A percentile compares a stretch with the other conserved stretches of the same genome.
Conservation (phyloP, 2,113 vertebrate genomes). For the Neodontobutis hainanensis region DNA sequence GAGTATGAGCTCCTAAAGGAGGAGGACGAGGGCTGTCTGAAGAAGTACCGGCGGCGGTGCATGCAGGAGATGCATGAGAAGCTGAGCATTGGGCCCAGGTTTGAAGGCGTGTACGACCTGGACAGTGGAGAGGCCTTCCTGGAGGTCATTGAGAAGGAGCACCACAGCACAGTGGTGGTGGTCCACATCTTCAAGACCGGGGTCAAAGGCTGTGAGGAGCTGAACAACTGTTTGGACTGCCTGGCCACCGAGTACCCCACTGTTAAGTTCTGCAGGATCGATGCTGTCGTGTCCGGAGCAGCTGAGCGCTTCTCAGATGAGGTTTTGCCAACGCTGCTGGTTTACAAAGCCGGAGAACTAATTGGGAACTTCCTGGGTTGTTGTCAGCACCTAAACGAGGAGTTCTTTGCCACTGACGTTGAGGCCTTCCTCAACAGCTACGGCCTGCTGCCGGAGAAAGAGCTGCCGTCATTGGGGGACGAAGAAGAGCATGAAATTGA, state of each 20-base stretch:
- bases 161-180: slow-evolving; percentile 86
- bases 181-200: slow-evolving; percentile 91
- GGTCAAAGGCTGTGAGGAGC: slow-evolving; percentile 87
- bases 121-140: slow-evolving; percentile 92
- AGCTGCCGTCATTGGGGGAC: slow-evolving; percentile 70
- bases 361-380: slow-evolving; percentile 93
- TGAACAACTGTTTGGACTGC: slow-evolving; percentile 88
- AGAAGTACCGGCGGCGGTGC: slow-evolving; percentile 89
- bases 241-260: slow-evolving; percentile 87
- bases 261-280: slow-evolving; percentile 95
- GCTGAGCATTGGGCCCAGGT: slow-evolving; percentile 92
- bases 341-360: slow-evolving; percentile 95
- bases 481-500: slow-evolving; percentile 82
- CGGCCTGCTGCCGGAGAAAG: slow-evolving; percentile 90
- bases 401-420: slow-evolving; percentile 93
- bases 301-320: slow-evolving; percentile 88
- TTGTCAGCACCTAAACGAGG: slow-evolving; percentile 86
- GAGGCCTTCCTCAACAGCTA: slow-evolving; percentile 95
- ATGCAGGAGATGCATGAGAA: slow-evolving; percentile 97
- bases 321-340: slow-evolving; percentile 89
- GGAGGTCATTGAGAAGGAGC: slow-evolving; percentile 91
- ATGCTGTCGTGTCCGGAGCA: slow-evolving; percentile 86
- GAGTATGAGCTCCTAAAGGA: slow-evolving; percentile 92
- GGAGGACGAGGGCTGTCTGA: slow-evolving; percentile 91
- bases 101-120: slow-evolving; percentile 87